phyloP scores from a whole-genome alignment of 2,888 invertebrate genomes.

The Lasioglossum malachurum region DNA sequence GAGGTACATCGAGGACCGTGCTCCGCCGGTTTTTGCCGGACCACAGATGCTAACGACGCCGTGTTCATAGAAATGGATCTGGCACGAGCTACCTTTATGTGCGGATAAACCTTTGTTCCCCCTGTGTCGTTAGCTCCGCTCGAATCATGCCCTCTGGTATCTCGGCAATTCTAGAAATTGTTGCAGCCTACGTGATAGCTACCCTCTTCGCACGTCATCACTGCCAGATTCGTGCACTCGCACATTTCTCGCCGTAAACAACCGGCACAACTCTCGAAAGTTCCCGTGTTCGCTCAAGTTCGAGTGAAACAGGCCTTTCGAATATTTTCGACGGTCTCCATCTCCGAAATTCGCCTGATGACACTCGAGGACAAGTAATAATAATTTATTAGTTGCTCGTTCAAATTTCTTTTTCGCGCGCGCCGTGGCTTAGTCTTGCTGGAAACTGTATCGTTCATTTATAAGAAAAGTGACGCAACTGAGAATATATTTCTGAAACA shows the following conservation, averaged over 20 bases:
- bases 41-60: slow-evolving; percentile 56
- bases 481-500: too few species aligned
- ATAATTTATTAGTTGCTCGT: too few species aligned
- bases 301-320: too few species aligned
- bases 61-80: slow-evolving; percentile 56
- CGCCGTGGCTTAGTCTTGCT: too few species aligned
- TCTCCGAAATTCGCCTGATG: too few species aligned
- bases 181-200: not conserved
- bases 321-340: too few species aligned
- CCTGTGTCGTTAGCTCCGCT: slow-evolving; percentile 13
- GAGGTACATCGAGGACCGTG: slow-evolving; percentile 40
- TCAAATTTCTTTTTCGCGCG: too few species aligned
- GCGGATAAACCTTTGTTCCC: not conserved
- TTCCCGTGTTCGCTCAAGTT: too few species aligned
- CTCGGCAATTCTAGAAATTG: slow-evolving; percentile 27
- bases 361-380: too few species aligned
- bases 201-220: not conserved
- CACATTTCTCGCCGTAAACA: not conserved
- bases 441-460: too few species aligned
- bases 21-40: slow-evolving; percentile 29
- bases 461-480: too few species aligned
- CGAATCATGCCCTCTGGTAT: slow-evolving; percentile 13
- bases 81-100: slow-evolving; percentile 33
- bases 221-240: not conserved
- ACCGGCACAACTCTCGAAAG: not conserved